Evolutionary conservation across 2,888 invertebrate genomes (phyloP).

Genomic region (Philereme vetulata): DNA sequence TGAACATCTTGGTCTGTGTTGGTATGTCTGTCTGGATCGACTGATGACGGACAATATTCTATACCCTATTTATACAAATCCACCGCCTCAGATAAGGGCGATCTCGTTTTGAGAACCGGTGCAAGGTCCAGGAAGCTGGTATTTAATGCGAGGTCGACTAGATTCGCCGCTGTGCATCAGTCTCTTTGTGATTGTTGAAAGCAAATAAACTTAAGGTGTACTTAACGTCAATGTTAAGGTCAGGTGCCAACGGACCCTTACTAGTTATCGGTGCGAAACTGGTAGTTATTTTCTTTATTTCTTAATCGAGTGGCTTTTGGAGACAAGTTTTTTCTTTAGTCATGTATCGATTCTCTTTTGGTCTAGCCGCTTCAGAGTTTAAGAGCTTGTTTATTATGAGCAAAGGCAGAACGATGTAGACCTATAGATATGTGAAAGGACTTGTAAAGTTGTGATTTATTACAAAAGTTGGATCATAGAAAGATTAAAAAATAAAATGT

Average conservation of each 20-base stretch:
- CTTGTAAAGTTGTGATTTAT: no score
- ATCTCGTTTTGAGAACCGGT: constrained; percentile 64
- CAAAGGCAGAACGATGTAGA: neutral
- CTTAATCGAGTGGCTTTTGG: constrained; percentile 9
- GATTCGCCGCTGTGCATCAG: constrained; percentile 50
- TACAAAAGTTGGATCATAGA: no score
- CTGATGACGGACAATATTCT: constrained; percentile 53
- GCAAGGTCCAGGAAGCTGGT: constrained; percentile 65
- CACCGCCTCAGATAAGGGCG: constrained; percentile 57
- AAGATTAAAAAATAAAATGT: no score
- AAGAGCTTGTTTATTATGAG: neutral
- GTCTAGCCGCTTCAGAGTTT: constrained; percentile 4
- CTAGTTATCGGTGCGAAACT: constrained; percentile 21
- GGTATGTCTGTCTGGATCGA: constrained; percentile 44
- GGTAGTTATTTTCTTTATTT: constrained; percentile 24
- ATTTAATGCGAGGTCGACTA: constrained; percentile 61
- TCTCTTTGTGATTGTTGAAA: constrained; percentile 37
- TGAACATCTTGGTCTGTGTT: constrained; percentile 72
- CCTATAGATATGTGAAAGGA: neutral
- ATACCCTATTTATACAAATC: constrained; percentile 62
- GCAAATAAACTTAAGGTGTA: constrained; percentile 31
- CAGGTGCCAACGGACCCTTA: constrained; percentile 32
- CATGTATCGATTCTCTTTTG: constrained; percentile 2
- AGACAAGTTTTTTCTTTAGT: constrained; percentile 8
- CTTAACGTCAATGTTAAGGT: constrained; percentile 37